Conservation (phyloP, 2,888 invertebrate genomes). For the Geotrupes spiniger region DNA sequence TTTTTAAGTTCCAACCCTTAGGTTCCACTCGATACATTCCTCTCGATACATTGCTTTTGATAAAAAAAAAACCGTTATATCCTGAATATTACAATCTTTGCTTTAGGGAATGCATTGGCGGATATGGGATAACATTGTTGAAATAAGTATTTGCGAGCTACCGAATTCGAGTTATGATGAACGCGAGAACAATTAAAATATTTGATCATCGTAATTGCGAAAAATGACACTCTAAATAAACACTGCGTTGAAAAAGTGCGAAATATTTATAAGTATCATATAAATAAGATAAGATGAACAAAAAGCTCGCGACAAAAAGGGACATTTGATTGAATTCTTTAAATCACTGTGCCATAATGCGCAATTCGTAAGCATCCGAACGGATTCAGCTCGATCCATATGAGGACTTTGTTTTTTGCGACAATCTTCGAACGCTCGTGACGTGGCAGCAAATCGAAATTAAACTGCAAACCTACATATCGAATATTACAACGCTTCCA, state of each 20-base stretch:
- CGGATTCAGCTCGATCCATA: constrained; percentile 18
- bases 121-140: too few species aligned
- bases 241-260: constrained; percentile 26
- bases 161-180: too few species aligned
- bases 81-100: too few species aligned
- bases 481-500: constrained; percentile 36
- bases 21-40: too few species aligned
- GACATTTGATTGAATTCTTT: constrained; percentile 28
- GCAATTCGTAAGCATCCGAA: constrained; percentile 41
- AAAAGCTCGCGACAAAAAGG: too few species aligned
- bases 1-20: too few species aligned
- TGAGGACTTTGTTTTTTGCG: constrained; percentile 19
- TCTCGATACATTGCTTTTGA: too few species aligned
- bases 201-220: constrained; percentile 19
- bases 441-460: constrained; percentile 38
- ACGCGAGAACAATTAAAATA: constrained; percentile 25
- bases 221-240: constrained; percentile 19
- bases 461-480: constrained; percentile 39
- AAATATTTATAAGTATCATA: constrained; percentile 25
- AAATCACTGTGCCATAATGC: constrained; percentile 35
- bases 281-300: constrained; percentile 22
- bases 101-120: too few species aligned
- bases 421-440: constrained; percentile 30
- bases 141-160: too few species aligned
- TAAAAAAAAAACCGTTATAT: too few species aligned